Percentiles rank a stretch among this genome's conserved stretches.
Conservation (phyloP, 2,888 invertebrate species). For the Netelia virgata region DNA sequence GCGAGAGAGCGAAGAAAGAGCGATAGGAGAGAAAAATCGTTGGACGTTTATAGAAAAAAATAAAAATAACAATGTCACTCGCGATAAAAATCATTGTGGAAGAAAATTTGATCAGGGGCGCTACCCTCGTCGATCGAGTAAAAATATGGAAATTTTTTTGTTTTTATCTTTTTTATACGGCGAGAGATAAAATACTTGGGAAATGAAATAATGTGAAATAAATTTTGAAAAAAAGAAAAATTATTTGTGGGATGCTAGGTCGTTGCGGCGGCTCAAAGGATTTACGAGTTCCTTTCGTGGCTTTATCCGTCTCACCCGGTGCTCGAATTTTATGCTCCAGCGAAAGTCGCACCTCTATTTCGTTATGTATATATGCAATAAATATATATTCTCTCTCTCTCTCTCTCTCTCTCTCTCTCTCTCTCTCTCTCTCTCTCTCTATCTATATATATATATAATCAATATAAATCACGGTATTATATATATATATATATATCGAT, state of each 20-base stretch:
- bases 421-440: no score
- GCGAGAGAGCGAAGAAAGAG: slow-evolving; percentile 16
- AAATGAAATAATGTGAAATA: neutral
- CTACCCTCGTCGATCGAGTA: no score
- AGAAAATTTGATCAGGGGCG: neutral
- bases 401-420: no score
- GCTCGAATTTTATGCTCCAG: neutral
- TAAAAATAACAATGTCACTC: neutral
- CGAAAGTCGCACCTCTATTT: neutral
- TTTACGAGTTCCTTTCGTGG: neutral
- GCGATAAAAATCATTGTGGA: neutral
- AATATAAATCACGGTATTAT: neutral
- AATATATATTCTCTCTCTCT: no score
- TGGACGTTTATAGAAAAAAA: slow-evolving; percentile 27
- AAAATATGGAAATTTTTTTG: neutral
- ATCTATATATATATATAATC: neutral
- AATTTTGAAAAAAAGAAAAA: neutral
- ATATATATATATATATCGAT: slow-evolving; percentile 9
- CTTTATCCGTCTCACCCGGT: neutral
- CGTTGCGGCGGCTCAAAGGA: neutral
- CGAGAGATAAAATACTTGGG: neutral
- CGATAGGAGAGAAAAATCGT: slow-evolving; percentile 11
- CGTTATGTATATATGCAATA: neutral
- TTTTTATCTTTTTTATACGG: neutral
- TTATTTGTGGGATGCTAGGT: neutral